Conservation (phyloP, 2,888 invertebrate genomes). For the Chironomus tentans region DNA sequence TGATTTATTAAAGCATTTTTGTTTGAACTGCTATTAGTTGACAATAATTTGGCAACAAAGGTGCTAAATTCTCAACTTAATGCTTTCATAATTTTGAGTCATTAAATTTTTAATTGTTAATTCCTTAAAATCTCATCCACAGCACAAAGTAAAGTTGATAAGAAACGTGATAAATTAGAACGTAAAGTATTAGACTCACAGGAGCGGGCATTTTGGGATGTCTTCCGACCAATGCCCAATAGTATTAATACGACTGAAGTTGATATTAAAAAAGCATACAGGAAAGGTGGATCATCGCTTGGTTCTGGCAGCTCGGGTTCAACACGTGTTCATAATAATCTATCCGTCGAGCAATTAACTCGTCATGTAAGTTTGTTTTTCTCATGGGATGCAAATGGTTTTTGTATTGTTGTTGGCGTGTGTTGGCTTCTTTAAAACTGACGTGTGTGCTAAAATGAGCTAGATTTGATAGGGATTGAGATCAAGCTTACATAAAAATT, state of each 20-base stretch:
- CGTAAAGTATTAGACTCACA: conserved; percentile 97
- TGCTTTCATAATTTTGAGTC: too few relatives aligned
- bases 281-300: conserved; percentile 44
- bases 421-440: too few relatives aligned
- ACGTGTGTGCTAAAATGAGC: too few relatives aligned
- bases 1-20: too few relatives aligned
- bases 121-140: neutral
- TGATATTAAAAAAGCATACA: conserved; percentile 92
- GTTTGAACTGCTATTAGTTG: too few relatives aligned
- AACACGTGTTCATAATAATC: conserved; percentile 37
- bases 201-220: conserved; percentile 99
- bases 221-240: conserved; percentile 97
- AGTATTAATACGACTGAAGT: conserved; percentile 98
- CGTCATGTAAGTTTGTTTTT: conserved; percentile 53
- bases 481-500: too few relatives aligned
- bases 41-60: too few relatives aligned
- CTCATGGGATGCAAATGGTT: too few relatives aligned
- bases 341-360: conserved; percentile 41
- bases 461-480: too few relatives aligned
- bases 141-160: conserved; percentile 79
- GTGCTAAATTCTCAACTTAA: too few relatives aligned
- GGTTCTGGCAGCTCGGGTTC: conserved; percentile 42
- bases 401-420: too few relatives aligned
- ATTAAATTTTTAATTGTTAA: conserved; percentile 34
- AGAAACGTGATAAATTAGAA: conserved; percentile 95